phyloP scores from a whole-genome alignment of 2,888 invertebrate genomes.

The Tribolium freemani region DNA sequence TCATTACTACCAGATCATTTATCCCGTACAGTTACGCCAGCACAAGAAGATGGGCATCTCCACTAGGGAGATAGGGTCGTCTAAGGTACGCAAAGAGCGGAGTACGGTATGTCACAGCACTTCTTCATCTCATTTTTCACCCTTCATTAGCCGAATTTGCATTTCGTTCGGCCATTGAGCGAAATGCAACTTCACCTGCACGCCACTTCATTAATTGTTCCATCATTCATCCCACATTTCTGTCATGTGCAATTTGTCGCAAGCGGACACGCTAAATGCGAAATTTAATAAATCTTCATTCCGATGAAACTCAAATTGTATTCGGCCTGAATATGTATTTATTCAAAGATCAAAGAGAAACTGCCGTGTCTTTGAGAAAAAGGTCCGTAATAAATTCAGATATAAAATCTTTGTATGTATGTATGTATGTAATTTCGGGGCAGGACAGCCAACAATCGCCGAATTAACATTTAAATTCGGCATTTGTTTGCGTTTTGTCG shows the following conservation, averaged over 20 bases:
- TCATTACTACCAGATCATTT: slow-evolving; percentile 94
- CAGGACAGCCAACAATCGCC: not conserved
- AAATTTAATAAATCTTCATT: slow-evolving; percentile 32
- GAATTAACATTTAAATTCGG: slow-evolving; percentile 26
- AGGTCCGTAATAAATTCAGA: slow-evolving; percentile 17
- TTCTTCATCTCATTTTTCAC: slow-evolving; percentile 59
- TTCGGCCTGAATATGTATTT: slow-evolving; percentile 2
- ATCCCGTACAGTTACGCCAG: slow-evolving; percentile 93
- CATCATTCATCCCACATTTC: slow-evolving; percentile 28
- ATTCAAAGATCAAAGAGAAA: slow-evolving; percentile 32
- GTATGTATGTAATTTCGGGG: slow-evolving; percentile 3
- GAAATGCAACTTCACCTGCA: slow-evolving; percentile 13
- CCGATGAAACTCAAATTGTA: slow-evolving; percentile 4
- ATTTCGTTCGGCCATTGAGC: slow-evolving; percentile 1
- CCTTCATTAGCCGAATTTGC: slow-evolving; percentile 10
- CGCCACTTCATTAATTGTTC: slow-evolving; percentile 28
- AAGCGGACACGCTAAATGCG: slow-evolving; percentile 16
- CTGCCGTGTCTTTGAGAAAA: slow-evolving; percentile 25
- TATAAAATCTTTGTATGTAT: slow-evolving; percentile 10
- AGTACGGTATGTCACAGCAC: slow-evolving; percentile 72
- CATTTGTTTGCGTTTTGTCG: slow-evolving; percentile 25
- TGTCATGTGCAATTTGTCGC: slow-evolving; percentile 29
- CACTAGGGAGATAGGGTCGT: slow-evolving; percentile 89
- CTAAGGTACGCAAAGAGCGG: slow-evolving; percentile 81
- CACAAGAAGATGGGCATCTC: slow-evolving; percentile 97